These are phyloP conservation scores for Euproctis similis DNA, from an alignment of 2,888 invertebrate genomes.

Conservation along the genomic window DNA sequence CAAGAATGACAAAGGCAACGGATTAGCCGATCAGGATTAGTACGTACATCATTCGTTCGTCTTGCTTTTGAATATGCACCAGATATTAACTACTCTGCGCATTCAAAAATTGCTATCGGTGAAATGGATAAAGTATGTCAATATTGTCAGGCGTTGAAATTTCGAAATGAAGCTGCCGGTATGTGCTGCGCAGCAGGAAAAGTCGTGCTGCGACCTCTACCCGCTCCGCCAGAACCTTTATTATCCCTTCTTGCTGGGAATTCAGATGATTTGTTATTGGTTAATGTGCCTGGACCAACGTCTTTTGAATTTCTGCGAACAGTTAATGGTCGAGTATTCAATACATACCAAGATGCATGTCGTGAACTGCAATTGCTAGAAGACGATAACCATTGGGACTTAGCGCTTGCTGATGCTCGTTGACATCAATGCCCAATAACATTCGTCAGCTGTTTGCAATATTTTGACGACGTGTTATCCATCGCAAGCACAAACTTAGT, in stretches of 20 bases:
- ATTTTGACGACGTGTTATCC: slow-evolving; percentile 23
- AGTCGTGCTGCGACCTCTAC: slow-evolving; percentile 1
- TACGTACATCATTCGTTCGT: slow-evolving; percentile 21
- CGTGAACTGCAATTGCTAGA: slow-evolving; percentile 22
- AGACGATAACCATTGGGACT: slow-evolving; percentile 9
- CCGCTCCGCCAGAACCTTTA: slow-evolving; percentile 3
- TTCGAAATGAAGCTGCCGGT: slow-evolving; percentile 2
- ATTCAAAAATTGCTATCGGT: slow-evolving; percentile 21
- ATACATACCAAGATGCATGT: slow-evolving; percentile 18
- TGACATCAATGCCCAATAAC: slow-evolving; percentile 10
- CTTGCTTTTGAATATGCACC: slow-evolving; percentile 23
- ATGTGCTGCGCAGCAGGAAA: slow-evolving; percentile 4
- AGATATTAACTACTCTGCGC: slow-evolving; percentile 20
- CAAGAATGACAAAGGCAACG: slow-evolving; percentile 14
- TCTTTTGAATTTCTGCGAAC: slow-evolving; percentile 21
- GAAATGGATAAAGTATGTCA: slow-evolving; percentile 6
- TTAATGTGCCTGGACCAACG: slow-evolving; percentile 18
- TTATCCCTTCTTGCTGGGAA: not conserved
- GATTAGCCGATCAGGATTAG: slow-evolving; percentile 18
- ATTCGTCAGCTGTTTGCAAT: slow-evolving; percentile 24
- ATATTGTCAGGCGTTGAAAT: slow-evolving; percentile 5
- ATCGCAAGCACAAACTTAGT: slow-evolving; percentile 17
- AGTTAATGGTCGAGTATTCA: slow-evolving; percentile 15
- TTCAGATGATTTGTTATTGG: slow-evolving; percentile 11
- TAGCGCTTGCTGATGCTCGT: slow-evolving; percentile 14